Percentiles rank a stretch among this genome's conserved stretches.
Conservation (phyloP, 2,888 invertebrate species). For the Ditula angustiorana region DNA sequence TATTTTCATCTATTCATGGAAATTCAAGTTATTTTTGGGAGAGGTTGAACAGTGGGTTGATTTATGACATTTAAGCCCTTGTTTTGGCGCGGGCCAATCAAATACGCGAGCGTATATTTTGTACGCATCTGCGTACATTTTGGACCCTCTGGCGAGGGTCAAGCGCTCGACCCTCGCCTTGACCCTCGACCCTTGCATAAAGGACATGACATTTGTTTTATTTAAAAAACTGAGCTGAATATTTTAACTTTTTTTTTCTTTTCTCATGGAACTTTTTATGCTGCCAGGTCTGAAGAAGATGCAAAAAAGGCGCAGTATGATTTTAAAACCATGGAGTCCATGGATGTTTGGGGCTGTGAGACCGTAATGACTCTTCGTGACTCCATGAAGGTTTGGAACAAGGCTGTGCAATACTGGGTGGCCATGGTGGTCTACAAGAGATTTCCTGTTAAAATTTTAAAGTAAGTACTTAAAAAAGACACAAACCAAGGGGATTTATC, state of each 20-base stretch:
- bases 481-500: too few species aligned
- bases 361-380: constrained; percentile 92
- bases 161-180: too few species aligned
- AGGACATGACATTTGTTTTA: too few species aligned
- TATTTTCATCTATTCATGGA: constrained; percentile 6
- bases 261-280: background rate
- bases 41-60: too few species aligned
- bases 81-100: too few species aligned
- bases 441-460: constrained; percentile 86
- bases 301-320: constrained; percentile 85
- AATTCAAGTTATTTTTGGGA: too few species aligned
- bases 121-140: too few species aligned
- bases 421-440: constrained; percentile 95
- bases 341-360: constrained; percentile 94
- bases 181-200: too few species aligned
- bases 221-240: too few species aligned
- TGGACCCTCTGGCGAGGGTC: too few species aligned
- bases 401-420: constrained; percentile 98
- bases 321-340: constrained; percentile 93
- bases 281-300: constrained; percentile 69
- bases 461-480: constrained; percentile 71
- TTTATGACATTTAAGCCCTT: too few species aligned
- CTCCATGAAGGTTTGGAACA: constrained; percentile 98
- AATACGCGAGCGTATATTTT: too few species aligned
- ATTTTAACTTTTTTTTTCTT: background rate